Evolutionary conservation across 53 echinoderm and acorn worm species (phyloP).

Genomic region (Temnopleurus reevesii): DNA sequence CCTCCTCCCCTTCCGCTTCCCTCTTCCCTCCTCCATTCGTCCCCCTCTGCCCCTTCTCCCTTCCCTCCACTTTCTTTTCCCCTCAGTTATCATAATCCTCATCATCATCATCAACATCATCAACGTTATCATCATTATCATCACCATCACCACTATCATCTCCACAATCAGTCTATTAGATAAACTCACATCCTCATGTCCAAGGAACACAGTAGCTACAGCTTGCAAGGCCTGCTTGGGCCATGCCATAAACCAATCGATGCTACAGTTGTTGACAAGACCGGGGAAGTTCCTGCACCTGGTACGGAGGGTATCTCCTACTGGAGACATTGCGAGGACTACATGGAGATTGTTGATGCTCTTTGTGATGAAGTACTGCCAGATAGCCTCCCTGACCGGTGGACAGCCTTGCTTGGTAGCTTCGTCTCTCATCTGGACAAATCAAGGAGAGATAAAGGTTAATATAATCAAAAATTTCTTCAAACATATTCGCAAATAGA

Average conservation of each 20-base stretch:
- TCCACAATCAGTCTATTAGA: too few relatives aligned
- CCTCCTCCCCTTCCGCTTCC: too few relatives aligned
- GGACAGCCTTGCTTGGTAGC: slow-evolving; percentile 84
- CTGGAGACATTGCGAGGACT: slow-evolving; percentile 98
- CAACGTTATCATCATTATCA: too few relatives aligned
- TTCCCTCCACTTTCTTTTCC: too few relatives aligned
- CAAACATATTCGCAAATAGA: too few relatives aligned
- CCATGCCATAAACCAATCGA: slow-evolving; percentile 99
- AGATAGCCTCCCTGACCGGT: slow-evolving; percentile 89
- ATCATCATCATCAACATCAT: too few relatives aligned
- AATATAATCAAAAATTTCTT: too few relatives aligned
- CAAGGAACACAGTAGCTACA: slow-evolving; percentile 89
- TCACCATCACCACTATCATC: too few relatives aligned
- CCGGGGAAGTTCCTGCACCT: slow-evolving; percentile 98
- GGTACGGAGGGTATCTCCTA: slow-evolving; percentile 93
- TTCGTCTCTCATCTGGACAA: slow-evolving; percentile 83
- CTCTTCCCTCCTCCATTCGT: too few relatives aligned
- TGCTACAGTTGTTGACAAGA: slow-evolving; percentile 98
- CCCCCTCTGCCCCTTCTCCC: too few relatives aligned
- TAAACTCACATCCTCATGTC: slow-evolving; percentile 92
- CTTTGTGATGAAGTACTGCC: slow-evolving; percentile 98
- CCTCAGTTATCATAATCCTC: too few relatives aligned
- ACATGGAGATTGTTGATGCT: slow-evolving; percentile 92
- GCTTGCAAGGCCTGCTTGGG: slow-evolving; percentile 94
- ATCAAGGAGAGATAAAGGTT: background rate